A percentile compares a stretch with the other conserved stretches of the same genome.
Conservation (phyloP, 2,888 invertebrate species). For the Acleris laterana region DNA sequence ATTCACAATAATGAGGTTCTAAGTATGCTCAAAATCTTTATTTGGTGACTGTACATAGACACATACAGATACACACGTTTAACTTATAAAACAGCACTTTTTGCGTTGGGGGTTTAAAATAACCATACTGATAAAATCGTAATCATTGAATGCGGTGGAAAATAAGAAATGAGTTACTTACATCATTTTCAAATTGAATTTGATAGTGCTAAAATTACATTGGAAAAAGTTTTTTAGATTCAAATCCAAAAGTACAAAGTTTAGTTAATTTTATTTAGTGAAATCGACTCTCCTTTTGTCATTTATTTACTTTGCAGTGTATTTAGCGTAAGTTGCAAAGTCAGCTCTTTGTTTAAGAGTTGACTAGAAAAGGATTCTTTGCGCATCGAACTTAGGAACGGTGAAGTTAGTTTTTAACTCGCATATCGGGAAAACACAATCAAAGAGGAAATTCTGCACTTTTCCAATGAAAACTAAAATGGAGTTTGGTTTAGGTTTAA, state of each 20-base stretch:
- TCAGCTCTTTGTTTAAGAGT: constrained; percentile 16
- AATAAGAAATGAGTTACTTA: too few species aligned
- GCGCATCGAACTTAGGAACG: constrained; percentile 22
- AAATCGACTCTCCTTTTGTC: not conserved
- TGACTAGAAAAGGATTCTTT: constrained; percentile 24
- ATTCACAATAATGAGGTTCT: too few species aligned
- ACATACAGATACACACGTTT: too few species aligned
- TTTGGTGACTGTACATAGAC: too few species aligned
- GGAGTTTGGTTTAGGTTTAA: not conserved
- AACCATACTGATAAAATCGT: too few species aligned
- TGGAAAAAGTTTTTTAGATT: not conserved
- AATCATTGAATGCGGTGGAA: too few species aligned
- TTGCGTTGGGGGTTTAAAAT: too few species aligned
- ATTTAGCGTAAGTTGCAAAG: constrained; percentile 12
- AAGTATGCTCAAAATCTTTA: too few species aligned
- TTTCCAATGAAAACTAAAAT: not conserved
- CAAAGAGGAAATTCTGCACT: constrained; percentile 13
- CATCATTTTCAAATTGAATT: too few species aligned
- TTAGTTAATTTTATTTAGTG: not conserved
- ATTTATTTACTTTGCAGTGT: constrained; percentile 4
- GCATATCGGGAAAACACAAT: constrained; percentile 24
- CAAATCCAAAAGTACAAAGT: too few species aligned
- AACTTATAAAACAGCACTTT: too few species aligned
- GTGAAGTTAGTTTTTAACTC: constrained; percentile 25
- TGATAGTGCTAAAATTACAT: too few species aligned